Evolutionary conservation across 1,140 invertebrate genomes (phyloP).

Genomic region (Rhagoletis zephyria): DNA sequence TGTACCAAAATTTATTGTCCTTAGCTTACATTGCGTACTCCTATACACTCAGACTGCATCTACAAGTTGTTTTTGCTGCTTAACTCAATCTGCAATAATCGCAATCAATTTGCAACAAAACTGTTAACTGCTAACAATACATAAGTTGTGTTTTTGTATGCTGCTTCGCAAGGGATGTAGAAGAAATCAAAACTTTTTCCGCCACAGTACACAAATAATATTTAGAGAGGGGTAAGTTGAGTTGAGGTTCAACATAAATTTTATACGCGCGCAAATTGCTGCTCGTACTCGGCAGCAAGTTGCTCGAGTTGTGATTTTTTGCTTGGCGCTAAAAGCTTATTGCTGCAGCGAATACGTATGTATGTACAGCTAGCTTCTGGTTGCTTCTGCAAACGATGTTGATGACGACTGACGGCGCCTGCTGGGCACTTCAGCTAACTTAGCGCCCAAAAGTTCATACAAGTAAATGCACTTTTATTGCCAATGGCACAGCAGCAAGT

Average conservation of each 20-base stretch:
- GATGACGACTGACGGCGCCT: constrained; percentile 21
- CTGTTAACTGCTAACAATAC: background rate
- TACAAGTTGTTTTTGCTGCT: background rate
- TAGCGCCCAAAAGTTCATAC: constrained; percentile 20
- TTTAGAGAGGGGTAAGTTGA: background rate
- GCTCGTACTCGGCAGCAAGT: background rate
- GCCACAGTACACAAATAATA: background rate
- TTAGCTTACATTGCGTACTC: background rate
- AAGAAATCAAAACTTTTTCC: constrained; percentile 25
- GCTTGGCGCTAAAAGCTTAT: background rate
- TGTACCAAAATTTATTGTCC: constrained; percentile 5
- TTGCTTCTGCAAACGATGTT: constrained; percentile 6
- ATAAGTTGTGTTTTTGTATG: background rate
- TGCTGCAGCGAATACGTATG: constrained; percentile 10
- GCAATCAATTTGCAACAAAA: constrained; percentile 41
- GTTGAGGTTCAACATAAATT: background rate
- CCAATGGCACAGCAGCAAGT: background rate
- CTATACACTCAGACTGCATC: background rate
- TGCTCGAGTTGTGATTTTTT: background rate
- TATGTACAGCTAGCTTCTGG: background rate
- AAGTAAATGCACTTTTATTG: constrained; percentile 34
- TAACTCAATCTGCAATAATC: constrained; percentile 9
- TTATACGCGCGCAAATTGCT: background rate
- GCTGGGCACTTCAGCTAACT: constrained; percentile 28
- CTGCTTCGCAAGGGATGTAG: background rate